Evolutionary conservation across 1,140 invertebrate genomes (phyloP).

Genomic region (Epicauta chinensis): DNA sequence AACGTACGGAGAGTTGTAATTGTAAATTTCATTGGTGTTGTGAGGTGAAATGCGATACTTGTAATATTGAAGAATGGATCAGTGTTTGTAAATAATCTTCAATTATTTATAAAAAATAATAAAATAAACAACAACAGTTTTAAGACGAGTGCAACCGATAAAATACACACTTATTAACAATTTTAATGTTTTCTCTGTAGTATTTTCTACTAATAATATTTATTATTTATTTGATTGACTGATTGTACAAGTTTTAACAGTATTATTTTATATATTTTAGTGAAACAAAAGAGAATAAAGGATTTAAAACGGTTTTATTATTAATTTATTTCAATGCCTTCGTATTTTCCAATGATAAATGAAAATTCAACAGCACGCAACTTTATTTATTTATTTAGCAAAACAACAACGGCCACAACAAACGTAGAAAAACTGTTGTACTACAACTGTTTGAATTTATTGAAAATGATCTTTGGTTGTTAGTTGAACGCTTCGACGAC

Average conservation of each 20-base stretch:
- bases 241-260: background rate
- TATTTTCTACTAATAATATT: slow-evolving; percentile 3
- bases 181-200: background rate
- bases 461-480: slow-evolving; percentile 15
- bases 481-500: slow-evolving; percentile 16
- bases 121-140: no score
- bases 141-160: no score
- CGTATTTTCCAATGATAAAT: background rate
- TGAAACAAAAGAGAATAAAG: background rate
- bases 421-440: background rate
- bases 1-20: slow-evolving; percentile 69
- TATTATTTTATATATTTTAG: background rate
- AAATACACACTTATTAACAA: no score
- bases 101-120: background rate
- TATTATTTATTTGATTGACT: slow-evolving; percentile 1
- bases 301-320: background rate
- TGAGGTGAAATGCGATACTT: slow-evolving; percentile 76
- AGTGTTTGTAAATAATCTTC: slow-evolving; percentile 62
- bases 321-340: background rate
- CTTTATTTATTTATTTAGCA: background rate
- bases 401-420: background rate
- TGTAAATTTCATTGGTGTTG: slow-evolving; percentile 94
- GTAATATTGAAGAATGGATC: slow-evolving; percentile 76
- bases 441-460: slow-evolving; percentile 10
- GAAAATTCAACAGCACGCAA: background rate